Base-by-base conservation (phyloP, 2,113 vertebrate species). In the Urocitellus parryii region DNA sequence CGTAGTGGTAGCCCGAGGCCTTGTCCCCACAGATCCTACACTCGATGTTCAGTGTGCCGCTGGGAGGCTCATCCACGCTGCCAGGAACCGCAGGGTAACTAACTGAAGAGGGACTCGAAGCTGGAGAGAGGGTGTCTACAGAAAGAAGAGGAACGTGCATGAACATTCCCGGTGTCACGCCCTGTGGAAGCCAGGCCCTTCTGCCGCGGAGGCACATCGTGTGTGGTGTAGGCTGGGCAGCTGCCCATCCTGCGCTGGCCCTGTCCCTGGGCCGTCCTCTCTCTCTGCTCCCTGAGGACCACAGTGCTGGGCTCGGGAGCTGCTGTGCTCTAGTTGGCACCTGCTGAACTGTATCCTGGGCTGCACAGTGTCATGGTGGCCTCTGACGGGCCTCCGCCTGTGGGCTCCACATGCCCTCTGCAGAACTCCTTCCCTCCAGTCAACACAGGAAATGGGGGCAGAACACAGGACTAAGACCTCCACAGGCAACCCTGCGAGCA, bases 1-100 rank as follows among this genome's bases (percentile, higher is more conserved):
- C 99, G 0, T 99, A 99, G 98, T 99, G 99, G 98, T 99, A 99
- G 94, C 99, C 99, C 0, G 99, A 99, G 72, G 99, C 99, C 95
- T 99, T 99, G 98, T 99, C 99, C 12, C 99, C 99, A 85, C 99
- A 99, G 97, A 99, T 99, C 34, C 99, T 98, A 93, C 99, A 99
- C 97, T 99, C 99, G 24, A 99, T 99, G 98, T 97, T 99, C 95
- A 99, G 98, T 16, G 99, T 90, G 80, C 97, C 94, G n/a, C 96
- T 94, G 82, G 97, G 87, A 65, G 98, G 97, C 27, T 99, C 99
- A 6, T 99, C 99, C 5, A 98, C 94, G 48, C 98, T 97, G 5
- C 98, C 88, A 2, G 98, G 97, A 90, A 98, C 39, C 39, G 96
- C 98, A 0, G 98, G 96, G 67, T 97, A 98, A 70, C 97, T 98